Percentiles rank a stretch among this genome's conserved stretches.
Evolutionary conservation across 2,113 vertebrate species (phyloP).

Genomic region (Leptobrachium leishanense): DNA sequence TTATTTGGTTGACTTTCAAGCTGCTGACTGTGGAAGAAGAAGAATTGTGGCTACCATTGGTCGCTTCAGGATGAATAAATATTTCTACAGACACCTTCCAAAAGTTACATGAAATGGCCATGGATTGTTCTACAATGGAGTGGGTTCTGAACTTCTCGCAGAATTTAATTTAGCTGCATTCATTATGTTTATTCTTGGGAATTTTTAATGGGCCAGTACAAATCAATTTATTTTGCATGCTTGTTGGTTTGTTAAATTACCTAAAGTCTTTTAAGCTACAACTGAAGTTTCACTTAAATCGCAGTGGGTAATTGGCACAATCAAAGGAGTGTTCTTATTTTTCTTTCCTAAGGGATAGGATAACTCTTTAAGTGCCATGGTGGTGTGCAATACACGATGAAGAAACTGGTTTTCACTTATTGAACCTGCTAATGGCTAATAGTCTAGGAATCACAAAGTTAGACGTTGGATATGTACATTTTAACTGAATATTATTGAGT

Average conservation of each 20-base stretch:
- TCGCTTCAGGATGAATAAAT: conserved; percentile 2
- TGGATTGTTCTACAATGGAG: conserved; percentile 12
- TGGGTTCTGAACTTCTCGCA: conserved; percentile 19
- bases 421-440: background rate
- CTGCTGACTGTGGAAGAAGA: conserved; percentile 3
- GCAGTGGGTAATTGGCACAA: conserved; percentile 19
- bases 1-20: background rate
- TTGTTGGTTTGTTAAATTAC: conserved; percentile 22
- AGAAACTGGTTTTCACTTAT: too few relatives aligned
- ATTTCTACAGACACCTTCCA: conserved; percentile 6
- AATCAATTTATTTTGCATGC: conserved; percentile 39
- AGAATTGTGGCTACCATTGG: background rate
- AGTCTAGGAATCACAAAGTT: background rate
- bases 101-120: conserved; percentile 9
- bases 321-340: conserved; percentile 1
- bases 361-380: too few relatives aligned
- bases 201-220: conserved; percentile 45
- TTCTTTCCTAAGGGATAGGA: background rate
- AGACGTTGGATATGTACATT: background rate
- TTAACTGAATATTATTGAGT: background rate
- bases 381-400: too few relatives aligned
- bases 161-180: conserved; percentile 51
- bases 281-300: background rate
- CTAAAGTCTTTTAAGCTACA: conserved; percentile 15
- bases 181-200: conserved; percentile 35